Evolutionary conservation across 2,888 invertebrate species (phyloP).

Genomic region (Ophioninae sp.): DNA sequence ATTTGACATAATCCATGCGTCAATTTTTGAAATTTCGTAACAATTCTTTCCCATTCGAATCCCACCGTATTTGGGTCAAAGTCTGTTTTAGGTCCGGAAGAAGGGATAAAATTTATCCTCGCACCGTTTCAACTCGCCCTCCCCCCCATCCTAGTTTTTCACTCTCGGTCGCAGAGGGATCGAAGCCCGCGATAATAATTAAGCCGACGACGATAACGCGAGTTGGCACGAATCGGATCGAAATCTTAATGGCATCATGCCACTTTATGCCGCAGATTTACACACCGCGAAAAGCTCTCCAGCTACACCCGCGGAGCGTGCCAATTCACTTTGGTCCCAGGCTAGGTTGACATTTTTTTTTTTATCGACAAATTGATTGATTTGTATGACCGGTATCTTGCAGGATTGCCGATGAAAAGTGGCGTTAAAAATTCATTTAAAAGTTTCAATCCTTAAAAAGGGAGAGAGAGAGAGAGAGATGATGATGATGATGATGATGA

Average conservation of each 20-base stretch:
- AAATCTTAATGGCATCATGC: constrained; percentile 66
- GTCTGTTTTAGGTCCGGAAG: neutral
- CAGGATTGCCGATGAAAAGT: no score
- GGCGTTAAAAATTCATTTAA: no score
- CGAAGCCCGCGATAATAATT: constrained; percentile 61
- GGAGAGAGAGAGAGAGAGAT: no score
- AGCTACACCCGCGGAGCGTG: neutral
- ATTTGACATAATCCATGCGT: no score
- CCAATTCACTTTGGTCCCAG: neutral
- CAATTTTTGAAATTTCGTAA: neutral
- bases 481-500: no score
- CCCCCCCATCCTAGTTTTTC: constrained; percentile 3
- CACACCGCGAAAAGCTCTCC: constrained; percentile 24
- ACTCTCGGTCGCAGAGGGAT: constrained; percentile 43
- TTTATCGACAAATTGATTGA: no score
- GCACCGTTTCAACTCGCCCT: neutral
- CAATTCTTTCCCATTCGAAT: neutral
- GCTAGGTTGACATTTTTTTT: no score
- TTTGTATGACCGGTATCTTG: no score
- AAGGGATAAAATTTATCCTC: neutral
- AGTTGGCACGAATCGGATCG: constrained; percentile 60
- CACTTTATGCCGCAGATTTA: constrained; percentile 60
- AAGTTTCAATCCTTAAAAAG: no score
- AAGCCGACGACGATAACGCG: constrained; percentile 61
- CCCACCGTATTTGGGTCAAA: neutral